Conservation (phyloP, 2,113 vertebrate species). For the cat (Felis catus) region DNA sequence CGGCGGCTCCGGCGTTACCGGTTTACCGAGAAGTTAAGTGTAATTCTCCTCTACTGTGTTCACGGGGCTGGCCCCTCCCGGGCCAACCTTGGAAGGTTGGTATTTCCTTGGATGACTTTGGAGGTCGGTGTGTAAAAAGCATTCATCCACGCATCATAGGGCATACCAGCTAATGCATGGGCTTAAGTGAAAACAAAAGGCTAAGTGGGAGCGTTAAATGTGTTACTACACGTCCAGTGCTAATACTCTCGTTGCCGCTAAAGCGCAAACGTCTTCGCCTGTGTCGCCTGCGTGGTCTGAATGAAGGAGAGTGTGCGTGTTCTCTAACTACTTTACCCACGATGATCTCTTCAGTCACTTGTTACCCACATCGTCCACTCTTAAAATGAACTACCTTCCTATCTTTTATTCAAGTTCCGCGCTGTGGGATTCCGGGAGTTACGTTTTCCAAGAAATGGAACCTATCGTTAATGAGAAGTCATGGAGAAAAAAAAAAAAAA, state of each 20-base stretch:
- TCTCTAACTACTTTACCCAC: neutral
- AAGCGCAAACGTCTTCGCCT: too few species aligned
- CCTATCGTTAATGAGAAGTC: neutral
- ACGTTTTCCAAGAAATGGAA: neutral
- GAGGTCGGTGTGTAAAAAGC: neutral
- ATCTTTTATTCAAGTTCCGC: neutral
- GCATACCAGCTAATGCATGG: neutral
- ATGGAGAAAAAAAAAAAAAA: neutral
- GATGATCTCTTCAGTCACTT: neutral
- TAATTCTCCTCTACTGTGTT: neutral
- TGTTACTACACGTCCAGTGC: neutral
- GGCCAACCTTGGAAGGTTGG: neutral
- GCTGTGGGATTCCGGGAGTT: neutral
- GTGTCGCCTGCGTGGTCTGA: neutral
- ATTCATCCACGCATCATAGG: neutral
- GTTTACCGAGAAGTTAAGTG: neutral
- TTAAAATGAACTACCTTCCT: neutral
- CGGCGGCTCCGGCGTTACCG: accelerated
- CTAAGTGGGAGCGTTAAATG: neutral
- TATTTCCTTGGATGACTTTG: neutral
- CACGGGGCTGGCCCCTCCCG: neutral
- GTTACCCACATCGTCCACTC: neutral
- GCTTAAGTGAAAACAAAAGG: neutral
- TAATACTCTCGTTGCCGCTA: neutral
- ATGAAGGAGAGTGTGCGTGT: neutral